Conservation (phyloP, 2,113 vertebrate genomes). For the Microcebus ravelobensis region DNA sequence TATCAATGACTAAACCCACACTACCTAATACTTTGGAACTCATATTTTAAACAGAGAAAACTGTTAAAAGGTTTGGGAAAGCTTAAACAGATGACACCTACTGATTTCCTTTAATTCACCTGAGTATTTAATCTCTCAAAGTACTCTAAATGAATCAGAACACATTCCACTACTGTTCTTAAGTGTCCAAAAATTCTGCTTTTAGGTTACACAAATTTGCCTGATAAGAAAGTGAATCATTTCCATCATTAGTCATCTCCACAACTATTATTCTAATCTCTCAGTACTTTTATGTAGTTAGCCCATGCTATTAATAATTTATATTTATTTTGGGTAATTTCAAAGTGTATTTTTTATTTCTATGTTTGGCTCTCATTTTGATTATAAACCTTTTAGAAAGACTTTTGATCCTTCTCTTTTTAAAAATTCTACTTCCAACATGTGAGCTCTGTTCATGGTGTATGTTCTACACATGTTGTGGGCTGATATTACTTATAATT, state of each 20-base stretch:
- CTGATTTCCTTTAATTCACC: not conserved
- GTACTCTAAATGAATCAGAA: constrained; percentile 6
- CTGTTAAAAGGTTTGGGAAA: constrained; percentile 7
- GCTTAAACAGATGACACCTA: not conserved
- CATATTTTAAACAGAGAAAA: constrained; percentile 9
- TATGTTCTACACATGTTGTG: not conserved
- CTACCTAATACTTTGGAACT: not conserved
- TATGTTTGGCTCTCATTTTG: constrained; percentile 1
- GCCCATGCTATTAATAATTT: not conserved
- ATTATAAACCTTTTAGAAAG: constrained; percentile 23
- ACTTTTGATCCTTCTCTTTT: not conserved
- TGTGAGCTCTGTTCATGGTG: not conserved
- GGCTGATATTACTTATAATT: not conserved
- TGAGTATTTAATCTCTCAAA: not conserved
- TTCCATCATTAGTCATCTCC: constrained; percentile 35
- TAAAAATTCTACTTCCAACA: not conserved
- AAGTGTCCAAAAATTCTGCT: constrained; percentile 30
- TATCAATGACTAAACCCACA: not conserved
- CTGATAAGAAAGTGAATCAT: constrained; percentile 31
- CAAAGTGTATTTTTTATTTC: constrained; percentile 30
- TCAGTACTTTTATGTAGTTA: not conserved
- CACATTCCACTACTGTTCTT: not conserved
- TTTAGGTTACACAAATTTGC: not conserved
- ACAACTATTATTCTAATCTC: constrained; percentile 16
- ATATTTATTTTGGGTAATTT: constrained; percentile 20